Conservation (phyloP, 2,113 vertebrate species). For the Daboia siamensis region DNA sequence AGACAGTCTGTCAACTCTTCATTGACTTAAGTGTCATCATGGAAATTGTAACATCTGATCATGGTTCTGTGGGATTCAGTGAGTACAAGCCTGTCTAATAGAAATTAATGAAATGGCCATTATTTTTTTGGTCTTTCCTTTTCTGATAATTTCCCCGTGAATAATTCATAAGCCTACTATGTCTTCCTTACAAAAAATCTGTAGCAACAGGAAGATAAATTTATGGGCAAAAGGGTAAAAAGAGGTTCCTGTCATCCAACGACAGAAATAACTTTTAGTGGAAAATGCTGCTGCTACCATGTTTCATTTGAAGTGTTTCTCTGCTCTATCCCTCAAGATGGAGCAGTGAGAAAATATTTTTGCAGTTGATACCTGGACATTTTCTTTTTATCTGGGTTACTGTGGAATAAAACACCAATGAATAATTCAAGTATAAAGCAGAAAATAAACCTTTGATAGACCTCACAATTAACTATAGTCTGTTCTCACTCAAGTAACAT, state of each 20-base stretch:
- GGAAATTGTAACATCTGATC: constrained; percentile 17
- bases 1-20: neutral
- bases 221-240: constrained; percentile 60
- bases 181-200: constrained; percentile 60
- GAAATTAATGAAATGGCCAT: constrained; percentile 50
- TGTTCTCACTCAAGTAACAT: constrained; percentile 42
- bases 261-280: constrained; percentile 56
- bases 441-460: constrained; percentile 42
- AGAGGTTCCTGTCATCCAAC: constrained; percentile 53
- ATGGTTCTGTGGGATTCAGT: constrained; percentile 18
- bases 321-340: neutral
- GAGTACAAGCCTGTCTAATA: constrained; percentile 33
- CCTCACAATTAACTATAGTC: constrained; percentile 47
- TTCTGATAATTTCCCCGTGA: constrained; percentile 47
- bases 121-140: constrained; percentile 51
- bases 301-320: constrained; percentile 39
- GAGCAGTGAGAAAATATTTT: constrained; percentile 41
- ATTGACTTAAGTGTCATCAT: neutral
- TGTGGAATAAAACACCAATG: constrained; percentile 45
- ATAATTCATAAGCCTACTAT: constrained; percentile 63
- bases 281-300: constrained; percentile 48
- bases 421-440: constrained; percentile 48
- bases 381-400: constrained; percentile 30
- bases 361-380: constrained; percentile 22
- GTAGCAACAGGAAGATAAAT: constrained; percentile 56